A percentile compares a stretch with the other conserved stretches of the same genome.
Conservation (phyloP, 2,888 invertebrate genomes). For the Muschampia plurimacula region DNA sequence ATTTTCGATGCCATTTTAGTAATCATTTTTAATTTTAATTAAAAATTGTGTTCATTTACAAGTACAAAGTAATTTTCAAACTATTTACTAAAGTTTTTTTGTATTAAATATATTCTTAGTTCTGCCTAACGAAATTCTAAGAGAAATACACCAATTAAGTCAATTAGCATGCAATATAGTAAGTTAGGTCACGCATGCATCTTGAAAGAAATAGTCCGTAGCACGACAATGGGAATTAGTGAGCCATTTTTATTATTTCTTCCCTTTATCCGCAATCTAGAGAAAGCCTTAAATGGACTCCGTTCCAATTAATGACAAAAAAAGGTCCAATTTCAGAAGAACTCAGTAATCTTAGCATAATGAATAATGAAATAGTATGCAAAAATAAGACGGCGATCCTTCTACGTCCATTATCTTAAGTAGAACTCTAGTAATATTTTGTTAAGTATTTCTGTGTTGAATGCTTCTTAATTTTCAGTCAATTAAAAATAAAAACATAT, state of each 20-base stretch:
- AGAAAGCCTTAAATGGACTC: conserved; percentile 10
- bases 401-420: conserved; percentile 4
- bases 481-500: background rate
- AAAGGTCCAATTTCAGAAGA: conserved; percentile 2
- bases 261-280: conserved; percentile 15
- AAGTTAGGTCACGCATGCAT: conserved; percentile 23
- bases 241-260: conserved; percentile 16
- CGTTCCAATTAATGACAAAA: conserved; percentile 28
- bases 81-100: background rate
- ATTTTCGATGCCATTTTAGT: too few relatives aligned
- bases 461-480: background rate
- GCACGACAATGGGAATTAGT: conserved; percentile 20
- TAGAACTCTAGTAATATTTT: background rate
- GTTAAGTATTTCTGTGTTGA: background rate
- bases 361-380: conserved; percentile 19
- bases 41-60: too few relatives aligned
- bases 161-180: conserved; percentile 10
- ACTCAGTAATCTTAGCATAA: conserved; percentile 11
- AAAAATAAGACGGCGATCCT: conserved; percentile 1
- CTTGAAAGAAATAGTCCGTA: conserved; percentile 5
- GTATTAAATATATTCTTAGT: background rate
- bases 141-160: conserved; percentile 20
- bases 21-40: too few relatives aligned
- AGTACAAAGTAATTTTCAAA: too few relatives aligned
- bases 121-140: background rate